Evolutionary conservation across 2,797 vertebrate genomes (phyloP), one percentile per base, ranked within the genome.

Genomic region (Hypotaenidia philippensis): DNA sequence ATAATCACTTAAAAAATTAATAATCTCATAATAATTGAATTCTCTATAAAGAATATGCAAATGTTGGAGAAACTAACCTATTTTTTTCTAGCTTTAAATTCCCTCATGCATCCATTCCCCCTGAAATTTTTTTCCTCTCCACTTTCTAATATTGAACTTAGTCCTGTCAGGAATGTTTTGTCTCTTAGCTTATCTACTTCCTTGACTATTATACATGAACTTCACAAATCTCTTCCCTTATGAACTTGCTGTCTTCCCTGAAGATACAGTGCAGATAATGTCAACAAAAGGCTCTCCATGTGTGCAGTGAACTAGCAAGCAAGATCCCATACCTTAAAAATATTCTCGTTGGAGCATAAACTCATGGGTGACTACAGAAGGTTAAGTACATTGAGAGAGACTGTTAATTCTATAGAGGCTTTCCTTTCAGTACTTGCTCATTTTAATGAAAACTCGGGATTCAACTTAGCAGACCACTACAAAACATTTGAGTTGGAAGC

Each of bases 261-360:
- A 85, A 95, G 95, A 95, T 38, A 71, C 34, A 22, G 68, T 32
- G 41, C 65, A 92, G 49, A 77, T 80, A 91, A 92, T 61, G 38
- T 52, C 83, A 95, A 71, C 77, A 94, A 83, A 83, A 2, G 5
- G 59, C 31, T 72, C 74, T 76, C 77, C 18, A 23, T 32, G 49
- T 11, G 13, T 53, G 93, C 71, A 71, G n/a, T 57, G 56, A 91
- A 44, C 69, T 89, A 74, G 65, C 96, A 95, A 80, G 63, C 32
- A 85, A 89, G 61, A 59, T 71, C 83, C 71, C 6, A 1, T 89
- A 78, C 61, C 57, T 89, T 80, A 77, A 89, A 82, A 77, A 61
- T 40, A 55, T 22, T 83, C 64, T 21, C 29, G 4, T 47, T 61
- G 50, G 45, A 92, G 64, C 57, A 31, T 57, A 87, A 55, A 83